These are phyloP conservation scores for Neoaliturus tenellus DNA, from an alignment of 2,888 invertebrate genomes.

Conservation along the genomic window DNA sequence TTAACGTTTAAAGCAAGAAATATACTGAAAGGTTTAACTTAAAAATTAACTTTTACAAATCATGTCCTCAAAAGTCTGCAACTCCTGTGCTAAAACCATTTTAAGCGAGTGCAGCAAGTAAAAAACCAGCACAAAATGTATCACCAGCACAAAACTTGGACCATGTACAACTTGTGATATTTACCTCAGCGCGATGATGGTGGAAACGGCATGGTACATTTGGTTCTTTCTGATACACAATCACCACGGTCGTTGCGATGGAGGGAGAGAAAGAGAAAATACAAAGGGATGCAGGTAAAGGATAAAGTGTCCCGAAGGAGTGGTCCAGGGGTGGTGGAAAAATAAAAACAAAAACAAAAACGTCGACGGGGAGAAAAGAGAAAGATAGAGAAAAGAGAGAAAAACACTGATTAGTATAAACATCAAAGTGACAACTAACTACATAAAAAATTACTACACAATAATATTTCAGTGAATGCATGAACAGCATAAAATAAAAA, in stretches of 20 bases:
- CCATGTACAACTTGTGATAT: slow-evolving; percentile 60
- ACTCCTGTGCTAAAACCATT: not conserved
- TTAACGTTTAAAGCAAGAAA: not conserved
- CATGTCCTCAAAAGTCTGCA: not conserved
- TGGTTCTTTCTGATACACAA: slow-evolving; percentile 83
- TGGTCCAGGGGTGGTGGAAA: not conserved
- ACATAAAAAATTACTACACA: slow-evolving; percentile 36
- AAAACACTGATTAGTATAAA: slow-evolving; percentile 56
- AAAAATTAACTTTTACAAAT: too few relatives aligned
- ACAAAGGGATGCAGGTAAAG: slow-evolving; percentile 56
- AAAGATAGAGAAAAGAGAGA: slow-evolving; percentile 55
- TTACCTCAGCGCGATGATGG: slow-evolving; percentile 96
- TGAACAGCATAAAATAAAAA: not conserved
- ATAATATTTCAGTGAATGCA: slow-evolving; percentile 9
- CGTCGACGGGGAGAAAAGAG: slow-evolving; percentile 53
- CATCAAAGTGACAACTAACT: slow-evolving; percentile 43
- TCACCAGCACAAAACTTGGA: slow-evolving; percentile 50
- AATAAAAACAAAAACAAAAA: slow-evolving; percentile 39
- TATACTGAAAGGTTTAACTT: not conserved
- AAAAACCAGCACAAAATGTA: slow-evolving; percentile 41
- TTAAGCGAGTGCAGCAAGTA: slow-evolving; percentile 29
- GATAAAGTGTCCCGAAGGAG: not conserved
- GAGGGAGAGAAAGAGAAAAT: slow-evolving; percentile 59
- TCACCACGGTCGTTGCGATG: slow-evolving; percentile 41
- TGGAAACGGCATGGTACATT: slow-evolving; percentile 97